phyloP scores from a whole-genome alignment of 2,797 vertebrate species.

The Periophthalmus magnuspinnatus region DNA sequence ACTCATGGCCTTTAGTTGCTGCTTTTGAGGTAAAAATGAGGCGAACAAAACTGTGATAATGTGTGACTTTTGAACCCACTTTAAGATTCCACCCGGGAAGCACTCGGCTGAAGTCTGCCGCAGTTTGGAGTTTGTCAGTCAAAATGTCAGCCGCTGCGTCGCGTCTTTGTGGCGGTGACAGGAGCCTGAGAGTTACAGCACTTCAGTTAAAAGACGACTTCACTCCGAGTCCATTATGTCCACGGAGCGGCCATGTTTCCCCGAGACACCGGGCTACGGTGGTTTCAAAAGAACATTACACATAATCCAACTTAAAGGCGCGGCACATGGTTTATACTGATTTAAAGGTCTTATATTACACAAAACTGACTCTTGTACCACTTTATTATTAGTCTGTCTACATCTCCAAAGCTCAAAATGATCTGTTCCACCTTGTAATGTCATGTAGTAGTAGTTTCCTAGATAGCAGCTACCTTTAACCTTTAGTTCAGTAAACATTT shows the following conservation, averaged over 20 bases:
- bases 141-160: slow-evolving; percentile 52
- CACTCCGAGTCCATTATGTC: slow-evolving; percentile 49
- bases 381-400: too few species aligned
- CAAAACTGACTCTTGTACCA: too few species aligned
- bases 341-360: too few species aligned
- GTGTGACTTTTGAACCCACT: slow-evolving; percentile 15
- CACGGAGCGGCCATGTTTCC: slow-evolving; percentile 24
- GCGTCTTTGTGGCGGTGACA: slow-evolving; percentile 61
- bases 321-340: too few species aligned
- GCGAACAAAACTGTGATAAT: neutral
- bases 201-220: slow-evolving; percentile 62
- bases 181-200: slow-evolving; percentile 60
- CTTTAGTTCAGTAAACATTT: too few species aligned
- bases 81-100: slow-evolving; percentile 11
- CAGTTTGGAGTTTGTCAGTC: slow-evolving; percentile 54
- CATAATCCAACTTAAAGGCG: too few species aligned
- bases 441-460: too few species aligned
- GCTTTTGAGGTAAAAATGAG: neutral
- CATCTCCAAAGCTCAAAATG: too few species aligned
- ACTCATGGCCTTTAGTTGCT: too few species aligned
- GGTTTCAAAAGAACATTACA: neutral
- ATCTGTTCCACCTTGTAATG: too few species aligned
- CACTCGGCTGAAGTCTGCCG: slow-evolving; percentile 20
- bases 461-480: too few species aligned
- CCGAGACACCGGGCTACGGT: slow-evolving; percentile 17